Conservation (phyloP, 2,113 vertebrate species). For the Oryzias celebensis region DNA sequence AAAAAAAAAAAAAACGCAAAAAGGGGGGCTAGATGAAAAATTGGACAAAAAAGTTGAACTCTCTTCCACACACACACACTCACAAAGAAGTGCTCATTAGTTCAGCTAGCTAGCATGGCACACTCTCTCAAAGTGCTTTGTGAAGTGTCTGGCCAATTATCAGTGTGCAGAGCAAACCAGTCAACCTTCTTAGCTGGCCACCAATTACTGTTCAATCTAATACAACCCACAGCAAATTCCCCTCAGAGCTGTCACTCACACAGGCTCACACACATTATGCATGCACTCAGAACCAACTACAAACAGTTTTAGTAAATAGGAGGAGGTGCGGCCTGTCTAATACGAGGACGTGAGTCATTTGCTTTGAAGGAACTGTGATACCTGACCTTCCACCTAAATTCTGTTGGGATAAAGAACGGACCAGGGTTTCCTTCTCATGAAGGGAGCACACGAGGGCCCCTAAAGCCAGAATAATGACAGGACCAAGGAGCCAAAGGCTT, state of each 20-base stretch:
- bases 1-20: conserved; percentile 21
- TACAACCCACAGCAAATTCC: conserved; percentile 56
- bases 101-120: conserved; percentile 67
- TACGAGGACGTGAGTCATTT: conserved; percentile 45
- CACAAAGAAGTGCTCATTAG: conserved; percentile 64
- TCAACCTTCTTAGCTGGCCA: conserved; percentile 71
- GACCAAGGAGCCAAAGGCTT: conserved; percentile 12
- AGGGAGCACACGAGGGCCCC: neutral
- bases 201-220: conserved; percentile 75
- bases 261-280: conserved; percentile 16
- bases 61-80: conserved; percentile 23
- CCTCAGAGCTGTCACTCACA: conserved; percentile 34
- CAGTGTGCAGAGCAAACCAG: conserved; percentile 68
- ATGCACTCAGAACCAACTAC: conserved; percentile 2
- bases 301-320: conserved; percentile 44
- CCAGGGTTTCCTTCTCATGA: no score
- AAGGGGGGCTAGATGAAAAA: conserved; percentile 26
- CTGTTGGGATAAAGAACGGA: no score
- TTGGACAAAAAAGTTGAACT: conserved; percentile 36
- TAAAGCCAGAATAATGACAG: conserved; percentile 54
- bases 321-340: conserved; percentile 40
- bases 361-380: neutral
- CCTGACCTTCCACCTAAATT: no score
- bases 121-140: conserved; percentile 62
- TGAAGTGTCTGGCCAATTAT: conserved; percentile 72